A percentile compares a stretch with the other conserved stretches of the same genome.
These are phyloP conservation scores for Meloidogyne hapla DNA, from an alignment of 1,140 invertebrate genomes.

Conservation along the genomic window DNA sequence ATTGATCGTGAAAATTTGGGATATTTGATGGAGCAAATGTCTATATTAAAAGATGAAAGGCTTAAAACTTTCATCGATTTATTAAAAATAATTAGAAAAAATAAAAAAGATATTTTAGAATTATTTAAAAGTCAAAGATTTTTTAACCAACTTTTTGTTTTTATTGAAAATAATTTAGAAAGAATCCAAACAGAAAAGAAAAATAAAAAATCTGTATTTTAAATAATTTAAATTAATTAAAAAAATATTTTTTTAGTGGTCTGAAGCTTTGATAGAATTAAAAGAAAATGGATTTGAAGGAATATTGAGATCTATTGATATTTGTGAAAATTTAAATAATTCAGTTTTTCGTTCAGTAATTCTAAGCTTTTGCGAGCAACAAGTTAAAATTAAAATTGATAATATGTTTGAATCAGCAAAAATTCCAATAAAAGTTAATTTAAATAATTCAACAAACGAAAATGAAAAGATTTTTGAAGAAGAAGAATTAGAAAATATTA, in stretches of 20 bases:
- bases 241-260: neutral
- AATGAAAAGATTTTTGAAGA: neutral
- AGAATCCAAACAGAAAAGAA: neutral
- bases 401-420: neutral
- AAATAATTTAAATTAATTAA: neutral
- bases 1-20: neutral
- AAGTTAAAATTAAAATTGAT: neutral
- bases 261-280: neutral
- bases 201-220: neutral
- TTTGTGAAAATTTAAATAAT: neutral
- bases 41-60: neutral
- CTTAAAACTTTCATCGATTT: neutral
- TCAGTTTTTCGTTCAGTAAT: neutral
- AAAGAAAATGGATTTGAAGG: neutral
- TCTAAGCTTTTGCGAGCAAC: neutral
- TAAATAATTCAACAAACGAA: neutral
- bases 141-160: neutral
- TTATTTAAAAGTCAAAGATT: neutral
- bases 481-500: neutral
- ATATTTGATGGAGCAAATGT: neutral
- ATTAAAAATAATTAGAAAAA: constrained; percentile 7
- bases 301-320: neutral
- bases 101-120: neutral
- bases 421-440: neutral
- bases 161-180: neutral